Conservation (phyloP, 2,888 invertebrate genomes). For the Ectobius pallidus region DNA sequence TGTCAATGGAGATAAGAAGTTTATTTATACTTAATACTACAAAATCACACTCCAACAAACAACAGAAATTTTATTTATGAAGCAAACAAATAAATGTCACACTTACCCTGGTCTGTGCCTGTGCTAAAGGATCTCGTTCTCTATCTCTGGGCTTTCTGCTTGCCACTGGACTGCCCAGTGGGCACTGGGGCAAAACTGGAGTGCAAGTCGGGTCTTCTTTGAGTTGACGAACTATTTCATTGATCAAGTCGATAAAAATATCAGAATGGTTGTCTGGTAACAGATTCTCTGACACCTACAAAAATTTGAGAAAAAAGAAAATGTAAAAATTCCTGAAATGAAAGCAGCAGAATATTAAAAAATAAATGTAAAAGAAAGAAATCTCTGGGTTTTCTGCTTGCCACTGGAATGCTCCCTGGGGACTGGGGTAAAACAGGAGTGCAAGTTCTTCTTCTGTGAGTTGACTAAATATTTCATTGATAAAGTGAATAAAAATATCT, state of each 20-base stretch:
- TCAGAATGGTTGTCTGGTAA: conserved; percentile 78
- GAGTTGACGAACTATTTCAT: conserved; percentile 84
- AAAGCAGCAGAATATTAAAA: too few relatives aligned
- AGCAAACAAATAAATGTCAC: too few relatives aligned
- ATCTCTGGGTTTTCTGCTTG: conserved; percentile 51
- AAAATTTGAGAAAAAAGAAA: too few relatives aligned
- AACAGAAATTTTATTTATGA: too few relatives aligned
- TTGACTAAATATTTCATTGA: conserved; percentile 84
- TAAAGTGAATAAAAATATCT: conserved; percentile 79
- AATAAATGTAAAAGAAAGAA: too few relatives aligned
- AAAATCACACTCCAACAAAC: too few relatives aligned
- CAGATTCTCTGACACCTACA: conserved; percentile 76
- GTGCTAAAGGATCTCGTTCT: conserved; percentile 56
- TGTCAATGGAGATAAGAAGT: too few relatives aligned
- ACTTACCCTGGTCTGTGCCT: conserved; percentile 50
- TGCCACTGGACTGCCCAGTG: conserved; percentile 53
- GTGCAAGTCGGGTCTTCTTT: conserved; percentile 76
- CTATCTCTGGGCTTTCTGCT: conserved; percentile 52
- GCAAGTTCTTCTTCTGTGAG: conserved; percentile 74
- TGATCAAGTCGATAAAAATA: conserved; percentile 81
- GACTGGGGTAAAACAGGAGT: conserved; percentile 61
- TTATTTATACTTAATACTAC: too few relatives aligned
- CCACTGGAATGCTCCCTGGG: conserved; percentile 52
- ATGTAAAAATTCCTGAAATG: too few relatives aligned
- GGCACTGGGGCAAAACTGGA: conserved; percentile 60